phyloP scores from a whole-genome alignment of 2,113 vertebrate species.

The Anthoscopus minutus region DNA sequence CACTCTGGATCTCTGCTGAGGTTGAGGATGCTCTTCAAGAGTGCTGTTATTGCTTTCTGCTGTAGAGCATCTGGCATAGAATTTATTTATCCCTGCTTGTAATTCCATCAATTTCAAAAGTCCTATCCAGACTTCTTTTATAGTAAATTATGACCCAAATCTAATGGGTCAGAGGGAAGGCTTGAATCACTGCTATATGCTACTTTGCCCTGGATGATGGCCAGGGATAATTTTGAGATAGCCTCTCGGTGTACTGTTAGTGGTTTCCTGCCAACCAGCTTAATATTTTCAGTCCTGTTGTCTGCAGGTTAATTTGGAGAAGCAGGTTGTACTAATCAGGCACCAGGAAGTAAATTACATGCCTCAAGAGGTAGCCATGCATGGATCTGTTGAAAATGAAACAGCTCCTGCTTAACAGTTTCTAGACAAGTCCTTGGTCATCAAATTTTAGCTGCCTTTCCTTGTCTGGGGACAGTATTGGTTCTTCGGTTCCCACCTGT shows the following conservation, averaged over 20 bases:
- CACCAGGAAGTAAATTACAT: background rate
- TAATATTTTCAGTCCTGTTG: background rate
- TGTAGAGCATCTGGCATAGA: background rate
- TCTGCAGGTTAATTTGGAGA: slow-evolving; percentile 19
- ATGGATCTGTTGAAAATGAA: background rate
- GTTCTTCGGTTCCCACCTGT: background rate
- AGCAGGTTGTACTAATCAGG: background rate
- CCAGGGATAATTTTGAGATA: background rate
- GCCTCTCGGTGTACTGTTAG: background rate
- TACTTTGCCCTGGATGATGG: background rate
- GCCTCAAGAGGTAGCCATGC: background rate
- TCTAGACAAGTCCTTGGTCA: background rate
- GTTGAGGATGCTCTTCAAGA: background rate
- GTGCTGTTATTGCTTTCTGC: background rate
- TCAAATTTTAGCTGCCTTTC: background rate
- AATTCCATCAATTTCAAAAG: background rate
- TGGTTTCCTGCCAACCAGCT: background rate
- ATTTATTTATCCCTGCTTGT: background rate
- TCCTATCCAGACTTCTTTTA: background rate
- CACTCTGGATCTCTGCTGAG: background rate
- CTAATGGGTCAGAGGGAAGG: background rate
- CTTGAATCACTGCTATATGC: background rate
- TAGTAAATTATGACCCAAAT: background rate
- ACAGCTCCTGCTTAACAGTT: background rate
- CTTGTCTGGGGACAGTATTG: background rate